phyloP scores from a whole-genome alignment of 1,140 invertebrate species.

The Drosophila dunni region DNA sequence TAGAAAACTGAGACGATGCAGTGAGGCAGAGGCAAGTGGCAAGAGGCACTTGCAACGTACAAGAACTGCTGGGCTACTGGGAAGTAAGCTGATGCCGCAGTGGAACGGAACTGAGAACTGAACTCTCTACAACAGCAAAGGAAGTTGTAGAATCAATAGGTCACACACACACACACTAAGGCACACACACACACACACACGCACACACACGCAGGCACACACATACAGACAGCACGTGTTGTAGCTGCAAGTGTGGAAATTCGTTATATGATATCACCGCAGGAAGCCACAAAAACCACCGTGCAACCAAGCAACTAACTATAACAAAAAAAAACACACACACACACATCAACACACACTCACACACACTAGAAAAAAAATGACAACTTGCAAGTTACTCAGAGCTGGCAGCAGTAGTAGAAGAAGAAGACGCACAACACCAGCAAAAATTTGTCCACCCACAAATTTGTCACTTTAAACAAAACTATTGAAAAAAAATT shows the following conservation, averaged over 20 bases:
- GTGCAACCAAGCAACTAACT: constrained; percentile 13
- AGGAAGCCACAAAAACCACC: constrained; percentile 68
- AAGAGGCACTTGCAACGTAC: constrained; percentile 15
- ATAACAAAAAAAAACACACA: constrained; percentile 33
- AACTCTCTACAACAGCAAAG: constrained; percentile 39
- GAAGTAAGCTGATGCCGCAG: constrained; percentile 24
- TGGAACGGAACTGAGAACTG: constrained; percentile 36
- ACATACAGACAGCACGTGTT: constrained; percentile 42
- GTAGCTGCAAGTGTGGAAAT: constrained; percentile 40
- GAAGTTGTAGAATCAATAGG: constrained; percentile 73
- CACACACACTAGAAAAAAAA: constrained; percentile 26
- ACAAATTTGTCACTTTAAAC: constrained; percentile 47
- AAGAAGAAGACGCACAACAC: constrained; percentile 8
- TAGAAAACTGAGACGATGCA: constrained; percentile 4
- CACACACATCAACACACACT: no score
- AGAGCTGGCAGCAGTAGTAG: neutral
- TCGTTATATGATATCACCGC: constrained; percentile 75
- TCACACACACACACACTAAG: constrained; percentile 48
- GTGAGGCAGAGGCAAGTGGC: no score
- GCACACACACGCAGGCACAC: constrained; percentile 24
- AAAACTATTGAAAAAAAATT: constrained; percentile 31
- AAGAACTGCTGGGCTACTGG: constrained; percentile 29
- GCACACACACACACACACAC: constrained; percentile 13
- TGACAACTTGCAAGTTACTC: constrained; percentile 24
- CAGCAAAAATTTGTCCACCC: neutral